These are phyloP conservation scores for Papilio dardanus DNA, from an alignment of 1,140 invertebrate genomes.

Conservation along the genomic window DNA sequence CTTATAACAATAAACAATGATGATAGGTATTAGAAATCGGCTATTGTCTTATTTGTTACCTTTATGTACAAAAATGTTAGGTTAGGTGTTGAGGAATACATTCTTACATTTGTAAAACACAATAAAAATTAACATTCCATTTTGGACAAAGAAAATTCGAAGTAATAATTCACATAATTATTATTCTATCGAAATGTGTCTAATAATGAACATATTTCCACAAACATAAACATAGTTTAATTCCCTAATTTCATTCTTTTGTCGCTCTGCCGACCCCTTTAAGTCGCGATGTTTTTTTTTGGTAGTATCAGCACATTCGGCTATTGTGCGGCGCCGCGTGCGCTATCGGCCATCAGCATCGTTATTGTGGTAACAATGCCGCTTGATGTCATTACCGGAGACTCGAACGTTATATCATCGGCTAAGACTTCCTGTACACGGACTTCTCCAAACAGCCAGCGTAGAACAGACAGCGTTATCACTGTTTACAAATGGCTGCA, in stretches of 20 bases:
- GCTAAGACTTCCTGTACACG: background rate
- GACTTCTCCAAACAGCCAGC: too few relatives aligned
- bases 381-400: conserved; percentile 50
- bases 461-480: too few relatives aligned
- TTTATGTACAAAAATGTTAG: background rate
- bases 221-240: too few relatives aligned
- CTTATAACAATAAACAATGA: background rate
- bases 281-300: background rate
- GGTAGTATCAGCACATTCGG: conserved; percentile 5
- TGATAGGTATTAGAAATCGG: background rate
- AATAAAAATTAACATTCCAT: background rate
- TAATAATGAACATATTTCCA: too few relatives aligned
- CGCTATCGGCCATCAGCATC: conserved; percentile 3
- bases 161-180: too few relatives aligned
- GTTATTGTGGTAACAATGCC: conserved; percentile 45
- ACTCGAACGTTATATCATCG: conserved; percentile 24
- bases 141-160: background rate
- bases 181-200: too few relatives aligned
- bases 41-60: conserved; percentile 2
- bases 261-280: background rate
- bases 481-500: too few relatives aligned
- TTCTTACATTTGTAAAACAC: background rate
- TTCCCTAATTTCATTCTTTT: too few relatives aligned
- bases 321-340: background rate
- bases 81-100: background rate